Conservation (phyloP, 2,113 vertebrate genomes). For the Leptobrachium leishanense region DNA sequence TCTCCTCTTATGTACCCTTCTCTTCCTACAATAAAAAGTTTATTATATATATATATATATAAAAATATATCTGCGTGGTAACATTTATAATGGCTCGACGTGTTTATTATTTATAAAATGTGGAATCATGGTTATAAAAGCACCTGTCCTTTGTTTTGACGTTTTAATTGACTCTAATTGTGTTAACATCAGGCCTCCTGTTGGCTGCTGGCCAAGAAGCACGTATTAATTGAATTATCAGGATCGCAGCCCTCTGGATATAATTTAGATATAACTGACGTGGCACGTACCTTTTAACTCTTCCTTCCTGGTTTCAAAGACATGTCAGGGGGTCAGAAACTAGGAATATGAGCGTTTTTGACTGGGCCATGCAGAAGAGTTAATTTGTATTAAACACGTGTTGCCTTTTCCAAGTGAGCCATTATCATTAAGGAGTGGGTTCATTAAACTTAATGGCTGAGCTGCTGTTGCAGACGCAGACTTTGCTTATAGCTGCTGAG, state of each 20-base stretch:
- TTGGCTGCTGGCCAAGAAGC: slow-evolving; percentile 39
- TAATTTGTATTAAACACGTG: background rate
- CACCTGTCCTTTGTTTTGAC: slow-evolving; percentile 32
- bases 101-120: background rate
- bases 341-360: background rate
- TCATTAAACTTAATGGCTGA: no score
- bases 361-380: background rate
- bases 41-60: no score
- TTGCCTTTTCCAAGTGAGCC: no score
- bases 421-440: no score
- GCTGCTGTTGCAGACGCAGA: no score
- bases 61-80: no score
- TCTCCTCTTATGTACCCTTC: no score
- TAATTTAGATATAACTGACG: slow-evolving; percentile 16
- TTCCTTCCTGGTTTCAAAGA: background rate
- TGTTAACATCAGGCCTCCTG: slow-evolving; percentile 13
- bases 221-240: slow-evolving; percentile 38
- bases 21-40: no score
- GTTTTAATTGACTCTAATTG: slow-evolving; percentile 38
- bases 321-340: background rate
- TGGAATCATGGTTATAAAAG: slow-evolving; percentile 16
- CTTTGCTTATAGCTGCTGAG: no score
- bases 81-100: no score
- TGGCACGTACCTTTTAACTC: slow-evolving; percentile 37
- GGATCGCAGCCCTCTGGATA: slow-evolving; percentile 24